These are phyloP conservation scores for Parapsyche elsis DNA, from an alignment of 1,140 invertebrate species.

Conservation along the genomic window DNA sequence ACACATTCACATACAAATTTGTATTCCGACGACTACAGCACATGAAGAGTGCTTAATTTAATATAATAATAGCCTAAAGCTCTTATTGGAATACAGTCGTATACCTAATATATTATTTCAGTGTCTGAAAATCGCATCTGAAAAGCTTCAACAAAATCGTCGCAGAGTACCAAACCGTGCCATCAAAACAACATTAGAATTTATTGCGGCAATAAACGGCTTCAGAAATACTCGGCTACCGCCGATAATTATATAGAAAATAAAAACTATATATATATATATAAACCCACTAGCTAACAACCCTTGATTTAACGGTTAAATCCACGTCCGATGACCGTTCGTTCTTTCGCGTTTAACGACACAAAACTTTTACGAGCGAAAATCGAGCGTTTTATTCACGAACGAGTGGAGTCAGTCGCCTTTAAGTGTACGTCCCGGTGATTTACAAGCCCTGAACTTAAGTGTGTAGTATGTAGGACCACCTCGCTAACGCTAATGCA, in stretches of 20 bases:
- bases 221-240: slow-evolving; percentile 3
- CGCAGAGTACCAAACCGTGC: not conserved
- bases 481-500: not conserved
- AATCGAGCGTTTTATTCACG: not conserved
- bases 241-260: not conserved
- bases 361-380: not conserved
- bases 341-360: not conserved
- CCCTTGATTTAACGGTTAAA: not conserved
- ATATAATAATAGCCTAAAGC: too few relatives aligned
- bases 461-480: too few relatives aligned
- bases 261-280: not conserved
- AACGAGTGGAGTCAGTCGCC: not conserved
- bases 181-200: slow-evolving; percentile 51
- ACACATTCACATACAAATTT: too few relatives aligned
- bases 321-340: not conserved
- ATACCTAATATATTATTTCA: too few relatives aligned
- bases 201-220: slow-evolving; percentile 45
- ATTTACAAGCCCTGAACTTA: not conserved
- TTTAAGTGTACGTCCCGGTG: not conserved
- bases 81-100: too few relatives aligned
- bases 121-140: too few relatives aligned
- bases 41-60: too few relatives aligned
- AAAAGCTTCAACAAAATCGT: too few relatives aligned
- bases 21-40: too few relatives aligned
- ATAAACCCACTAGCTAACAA: not conserved